These are phyloP conservation scores for Plumapathes pennacea DNA, from an alignment of 92 coral and sea anemone genomes.

Conservation along the genomic window DNA sequence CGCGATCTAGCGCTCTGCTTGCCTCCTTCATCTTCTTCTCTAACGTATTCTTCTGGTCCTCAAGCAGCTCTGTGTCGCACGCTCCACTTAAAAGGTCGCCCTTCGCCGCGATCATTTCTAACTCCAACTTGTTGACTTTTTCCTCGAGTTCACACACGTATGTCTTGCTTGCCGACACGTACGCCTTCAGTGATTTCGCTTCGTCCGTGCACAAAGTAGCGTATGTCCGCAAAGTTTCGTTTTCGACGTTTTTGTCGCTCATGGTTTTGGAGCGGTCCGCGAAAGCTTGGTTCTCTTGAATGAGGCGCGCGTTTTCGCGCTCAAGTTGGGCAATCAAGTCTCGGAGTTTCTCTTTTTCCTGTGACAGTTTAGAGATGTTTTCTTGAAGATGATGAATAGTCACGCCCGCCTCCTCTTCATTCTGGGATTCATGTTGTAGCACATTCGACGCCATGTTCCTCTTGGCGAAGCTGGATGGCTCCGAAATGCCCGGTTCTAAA, in stretches of 20 bases:
- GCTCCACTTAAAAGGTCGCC: slow-evolving; percentile 51
- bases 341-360: slow-evolving; percentile 53
- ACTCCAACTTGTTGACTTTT: slow-evolving; percentile 69
- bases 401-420: slow-evolving; percentile 27
- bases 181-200: slow-evolving; percentile 60
- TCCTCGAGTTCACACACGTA: slow-evolving; percentile 53
- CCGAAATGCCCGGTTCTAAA: background rate
- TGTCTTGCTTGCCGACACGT: slow-evolving; percentile 59
- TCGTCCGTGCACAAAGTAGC: slow-evolving; percentile 76
- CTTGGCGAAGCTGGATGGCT: slow-evolving; percentile 19
- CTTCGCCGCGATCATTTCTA: slow-evolving; percentile 49
- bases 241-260: slow-evolving; percentile 63
- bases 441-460: slow-evolving; percentile 28
- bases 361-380: slow-evolving; percentile 28
- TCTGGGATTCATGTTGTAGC: slow-evolving; percentile 19
- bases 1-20: slow-evolving; percentile 67
- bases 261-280: too few species aligned
- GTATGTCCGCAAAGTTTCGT: slow-evolving; percentile 62
- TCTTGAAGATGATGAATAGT: slow-evolving; percentile 33
- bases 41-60: slow-evolving; percentile 68
- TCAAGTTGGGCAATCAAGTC: slow-evolving; percentile 53
- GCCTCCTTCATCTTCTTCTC: slow-evolving; percentile 70
- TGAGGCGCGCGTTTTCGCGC: slow-evolving; percentile 59
- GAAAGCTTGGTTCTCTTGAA: slow-evolving; percentile 59
- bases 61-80: slow-evolving; percentile 62